phyloP scores from a whole-genome alignment of 1,140 invertebrate species.

The Trichonephila clavipes region DNA sequence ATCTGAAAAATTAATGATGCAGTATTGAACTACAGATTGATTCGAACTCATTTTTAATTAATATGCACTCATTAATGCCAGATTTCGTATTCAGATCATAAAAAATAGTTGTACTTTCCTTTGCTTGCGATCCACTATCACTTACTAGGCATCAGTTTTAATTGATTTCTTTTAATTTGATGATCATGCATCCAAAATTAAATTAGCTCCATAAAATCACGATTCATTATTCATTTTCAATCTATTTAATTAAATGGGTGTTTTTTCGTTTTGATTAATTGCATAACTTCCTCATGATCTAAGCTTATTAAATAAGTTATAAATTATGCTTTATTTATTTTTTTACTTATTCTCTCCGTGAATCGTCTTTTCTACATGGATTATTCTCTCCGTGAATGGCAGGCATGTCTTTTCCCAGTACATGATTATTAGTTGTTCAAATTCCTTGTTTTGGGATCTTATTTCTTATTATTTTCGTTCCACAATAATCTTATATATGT shows the following conservation, averaged over 20 bases:
- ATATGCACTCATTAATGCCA: not conserved
- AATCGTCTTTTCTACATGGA: not conserved
- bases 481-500: too few relatives aligned
- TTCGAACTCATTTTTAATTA: too few relatives aligned
- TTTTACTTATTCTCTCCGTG: not conserved
- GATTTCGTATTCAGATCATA: not conserved
- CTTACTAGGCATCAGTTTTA: not conserved
- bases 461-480: too few relatives aligned
- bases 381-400: not conserved
- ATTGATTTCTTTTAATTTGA: constrained; percentile 11
- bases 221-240: not conserved
- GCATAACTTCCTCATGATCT: not conserved
- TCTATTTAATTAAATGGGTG: constrained; percentile 15
- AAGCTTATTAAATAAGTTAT: not conserved
- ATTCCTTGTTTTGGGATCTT: too few relatives aligned
- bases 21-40: too few relatives aligned
- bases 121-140: not conserved
- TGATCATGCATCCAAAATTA: not conserved
- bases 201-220: constrained; percentile 12
- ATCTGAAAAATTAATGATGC: too few relatives aligned
- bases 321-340: not conserved
- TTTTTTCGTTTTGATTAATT: constrained; percentile 6
- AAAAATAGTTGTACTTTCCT: not conserved
- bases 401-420: too few relatives aligned
- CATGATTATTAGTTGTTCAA: too few relatives aligned